Evolutionary conservation across 2,888 invertebrate genomes (phyloP).

Genomic region (Dasypogon diadema): DNA sequence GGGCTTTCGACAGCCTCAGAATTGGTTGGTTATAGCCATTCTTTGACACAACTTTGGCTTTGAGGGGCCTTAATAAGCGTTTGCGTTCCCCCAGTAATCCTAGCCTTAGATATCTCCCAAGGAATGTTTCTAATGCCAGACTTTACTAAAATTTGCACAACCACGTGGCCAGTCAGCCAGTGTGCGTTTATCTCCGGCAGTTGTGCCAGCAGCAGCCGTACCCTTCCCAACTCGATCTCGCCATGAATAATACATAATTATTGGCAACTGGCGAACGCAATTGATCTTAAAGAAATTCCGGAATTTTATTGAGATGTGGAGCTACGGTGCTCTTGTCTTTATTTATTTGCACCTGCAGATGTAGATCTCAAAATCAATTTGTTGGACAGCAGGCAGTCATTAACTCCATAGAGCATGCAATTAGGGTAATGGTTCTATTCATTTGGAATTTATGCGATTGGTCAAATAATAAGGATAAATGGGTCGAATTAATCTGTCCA

Average conservation of each 20-base stretch:
- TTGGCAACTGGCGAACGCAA: constrained; percentile 42
- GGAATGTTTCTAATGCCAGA: constrained; percentile 14
- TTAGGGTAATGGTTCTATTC: constrained; percentile 44
- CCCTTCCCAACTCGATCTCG: constrained; percentile 16
- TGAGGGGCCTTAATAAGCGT: no score
- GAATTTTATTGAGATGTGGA: constrained; percentile 40
- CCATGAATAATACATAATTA: constrained; percentile 48
- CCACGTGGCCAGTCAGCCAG: constrained; percentile 23
- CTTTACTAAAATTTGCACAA: constrained; percentile 22
- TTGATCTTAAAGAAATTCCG: constrained; percentile 43
- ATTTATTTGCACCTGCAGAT: constrained; percentile 41
- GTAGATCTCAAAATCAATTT: constrained; percentile 47
- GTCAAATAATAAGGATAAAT: constrained; percentile 45
- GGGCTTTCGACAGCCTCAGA: not conserved
- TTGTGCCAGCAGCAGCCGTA: not conserved
- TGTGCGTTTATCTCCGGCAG: not conserved
- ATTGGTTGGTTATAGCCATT: not conserved
- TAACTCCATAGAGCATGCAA: constrained; percentile 37
- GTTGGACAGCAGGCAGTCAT: constrained; percentile 42
- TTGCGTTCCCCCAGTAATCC: no score
- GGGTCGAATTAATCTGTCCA: constrained; percentile 42
- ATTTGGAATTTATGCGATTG: constrained; percentile 43
- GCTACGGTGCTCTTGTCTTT: constrained; percentile 39
- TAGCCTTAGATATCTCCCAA: not conserved
- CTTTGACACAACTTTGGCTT: not conserved